These are phyloP conservation scores for Orestias chungarensis DNA, from an alignment of 2,797 vertebrate genomes.

Conservation along the genomic window DNA sequence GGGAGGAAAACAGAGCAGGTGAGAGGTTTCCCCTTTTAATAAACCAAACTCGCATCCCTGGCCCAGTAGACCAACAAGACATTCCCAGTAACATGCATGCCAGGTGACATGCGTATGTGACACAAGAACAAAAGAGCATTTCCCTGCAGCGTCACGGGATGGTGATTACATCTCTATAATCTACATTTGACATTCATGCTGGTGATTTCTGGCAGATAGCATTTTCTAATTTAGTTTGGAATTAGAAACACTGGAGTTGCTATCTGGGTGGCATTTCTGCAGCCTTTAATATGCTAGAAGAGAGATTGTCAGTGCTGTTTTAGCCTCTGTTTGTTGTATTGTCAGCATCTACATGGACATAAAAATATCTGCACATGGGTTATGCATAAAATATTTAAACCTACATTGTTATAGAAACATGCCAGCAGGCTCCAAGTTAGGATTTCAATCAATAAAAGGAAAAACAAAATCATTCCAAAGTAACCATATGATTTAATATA, in stretches of 20 bases:
- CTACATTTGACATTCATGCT: constrained; percentile 76
- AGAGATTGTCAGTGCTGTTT: constrained; percentile 42
- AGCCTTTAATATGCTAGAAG: constrained; percentile 58
- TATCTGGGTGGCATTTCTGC: constrained; percentile 75
- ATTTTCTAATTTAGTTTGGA: constrained; percentile 59
- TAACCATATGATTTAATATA: too few relatives aligned
- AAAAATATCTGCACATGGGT: constrained; percentile 9
- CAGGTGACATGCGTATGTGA: constrained; percentile 44
- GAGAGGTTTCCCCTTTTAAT: constrained; percentile 32
- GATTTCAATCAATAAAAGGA: too few relatives aligned
- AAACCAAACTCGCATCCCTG: constrained; percentile 30
- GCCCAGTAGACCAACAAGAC: constrained; percentile 8
- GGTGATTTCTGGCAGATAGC: constrained; percentile 66
- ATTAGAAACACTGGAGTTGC: constrained; percentile 52
- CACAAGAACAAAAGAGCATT: constrained; percentile 55
- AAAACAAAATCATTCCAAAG: too few relatives aligned
- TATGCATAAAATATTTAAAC: neutral
- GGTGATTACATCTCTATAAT: constrained; percentile 70
- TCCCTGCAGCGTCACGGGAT: constrained; percentile 35
- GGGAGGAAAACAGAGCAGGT: constrained; percentile 12
- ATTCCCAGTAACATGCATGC: constrained; percentile 30
- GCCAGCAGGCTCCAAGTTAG: too few relatives aligned
- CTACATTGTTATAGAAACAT: neutral
- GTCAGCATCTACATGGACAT: neutral
- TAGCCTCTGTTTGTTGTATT: constrained; percentile 29